Evolutionary conservation across 2,888 invertebrate species (phyloP), one percentile per base, ranked within the genome.

Genomic region (Pogonocherus hispidulus): DNA sequence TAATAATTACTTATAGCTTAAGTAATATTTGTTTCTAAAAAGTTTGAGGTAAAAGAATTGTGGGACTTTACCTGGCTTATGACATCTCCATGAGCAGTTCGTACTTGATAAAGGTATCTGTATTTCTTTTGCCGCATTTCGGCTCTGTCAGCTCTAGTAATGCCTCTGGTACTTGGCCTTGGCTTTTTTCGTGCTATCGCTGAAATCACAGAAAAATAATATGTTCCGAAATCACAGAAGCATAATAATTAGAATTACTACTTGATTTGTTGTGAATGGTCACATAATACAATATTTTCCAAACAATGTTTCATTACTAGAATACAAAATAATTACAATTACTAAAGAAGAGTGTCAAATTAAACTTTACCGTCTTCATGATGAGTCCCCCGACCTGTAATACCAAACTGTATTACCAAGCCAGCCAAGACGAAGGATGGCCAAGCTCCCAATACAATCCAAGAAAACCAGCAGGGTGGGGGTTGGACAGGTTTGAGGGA

Each of bases 71-170:
- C 95, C 91, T 95, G 95, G 75, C 94, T 94, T 76, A 96, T 94
- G 73, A 96, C 94, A 86, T 96, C 96, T 11, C 96, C 96, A 79
- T 95, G 94, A 23, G 94, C 93, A 6, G 95, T 93, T 77, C 96
- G 90, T 66, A 95, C 94, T 87, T 96, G 95, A 87, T 96, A 96
- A 73, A 96, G 87, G 83, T 96, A 95, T 74, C 95, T 88, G 84
- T 95, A 96, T 84, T 94, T 94, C 83, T 93, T 91, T 84, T 95
- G 94, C 63, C 93, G 89, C 85, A 93, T 90, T 84, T 94, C 93
- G 71, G 94, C 94, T 62, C 92, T 88, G 67, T 93, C 92, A 80
- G 94, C 92, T 66, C 93, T 89, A 0, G 92, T 93, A 72, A 93
- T 85, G 32, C 87, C 84, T 69, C 88, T 84, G 69, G 81, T 76